Conservation (phyloP, 2,888 invertebrate genomes). For the Gymnocheta viridis region DNA sequence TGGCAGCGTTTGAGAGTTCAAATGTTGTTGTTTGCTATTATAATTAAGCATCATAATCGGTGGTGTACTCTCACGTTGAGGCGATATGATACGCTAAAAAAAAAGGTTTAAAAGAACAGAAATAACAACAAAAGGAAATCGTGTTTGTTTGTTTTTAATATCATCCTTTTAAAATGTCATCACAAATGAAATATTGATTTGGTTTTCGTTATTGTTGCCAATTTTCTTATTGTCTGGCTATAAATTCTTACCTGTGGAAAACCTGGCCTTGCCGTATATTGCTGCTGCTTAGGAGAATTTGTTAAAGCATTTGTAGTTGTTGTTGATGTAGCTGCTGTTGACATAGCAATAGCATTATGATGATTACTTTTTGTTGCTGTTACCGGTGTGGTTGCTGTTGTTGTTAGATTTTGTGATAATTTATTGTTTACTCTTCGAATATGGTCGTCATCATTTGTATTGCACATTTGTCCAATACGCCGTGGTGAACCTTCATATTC, state of each 20-base stretch:
- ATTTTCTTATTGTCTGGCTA: constrained; percentile 46
- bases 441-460: constrained; percentile 49
- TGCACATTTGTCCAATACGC: constrained; percentile 86
- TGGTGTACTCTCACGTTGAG: constrained; percentile 78
- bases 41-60: constrained; percentile 74
- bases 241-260: constrained; percentile 88
- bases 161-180: constrained; percentile 50
- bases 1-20: constrained; percentile 63
- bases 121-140: constrained; percentile 39
- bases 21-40: constrained; percentile 70
- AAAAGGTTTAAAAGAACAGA: constrained; percentile 3
- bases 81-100: constrained; percentile 79
- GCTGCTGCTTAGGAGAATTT: constrained; percentile 85
- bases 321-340: constrained; percentile 81
- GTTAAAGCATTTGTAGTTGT: constrained; percentile 39
- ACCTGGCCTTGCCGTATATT: constrained; percentile 91
- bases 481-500: constrained; percentile 95
- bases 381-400: constrained; percentile 47
- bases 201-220: constrained; percentile 44
- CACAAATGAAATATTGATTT: constrained; percentile 62
- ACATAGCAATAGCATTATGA: constrained; percentile 56
- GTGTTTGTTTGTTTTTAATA: constrained; percentile 56
- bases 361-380: constrained; percentile 58
- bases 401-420: constrained; percentile 77
- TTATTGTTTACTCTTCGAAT: constrained; percentile 68